Evolutionary conservation across 2,797 vertebrate species (phyloP).

Genomic region (Onychomys torridus): DNA sequence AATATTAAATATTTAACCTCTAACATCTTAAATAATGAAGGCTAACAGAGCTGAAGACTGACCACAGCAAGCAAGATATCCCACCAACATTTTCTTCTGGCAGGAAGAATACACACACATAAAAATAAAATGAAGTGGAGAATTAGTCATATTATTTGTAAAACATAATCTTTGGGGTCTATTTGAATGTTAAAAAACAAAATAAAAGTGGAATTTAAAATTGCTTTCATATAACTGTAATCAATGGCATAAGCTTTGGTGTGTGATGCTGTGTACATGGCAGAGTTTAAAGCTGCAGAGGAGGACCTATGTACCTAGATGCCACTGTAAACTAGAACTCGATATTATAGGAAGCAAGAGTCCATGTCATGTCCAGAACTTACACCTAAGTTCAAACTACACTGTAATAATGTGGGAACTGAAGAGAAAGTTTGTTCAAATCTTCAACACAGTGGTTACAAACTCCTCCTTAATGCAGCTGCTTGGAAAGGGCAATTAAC

Average conservation of each 20-base stretch:
- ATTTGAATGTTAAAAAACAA: background rate
- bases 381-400: background rate
- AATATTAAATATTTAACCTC: constrained; percentile 47
- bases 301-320: background rate
- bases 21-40: constrained; percentile 31
- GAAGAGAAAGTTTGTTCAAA: constrained; percentile 38
- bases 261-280: background rate
- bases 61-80: background rate
- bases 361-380: background rate
- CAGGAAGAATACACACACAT: background rate
- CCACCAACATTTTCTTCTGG: background rate
- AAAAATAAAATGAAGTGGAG: constrained; percentile 31
- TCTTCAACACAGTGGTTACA: constrained; percentile 21
- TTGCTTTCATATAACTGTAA: background rate
- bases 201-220: constrained; percentile 13
- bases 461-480: constrained; percentile 26
- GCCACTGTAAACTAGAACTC: background rate
- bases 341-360: background rate
- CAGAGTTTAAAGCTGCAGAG: background rate
- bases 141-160: constrained; percentile 14
- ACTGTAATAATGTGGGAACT: background rate
- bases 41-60: background rate
- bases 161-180: constrained; percentile 37
- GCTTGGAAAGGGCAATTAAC: constrained; percentile 22
- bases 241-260: background rate